Evolutionary conservation across 2,113 vertebrate species (phyloP).

Genomic region (Rhadina sibilatrix): DNA sequence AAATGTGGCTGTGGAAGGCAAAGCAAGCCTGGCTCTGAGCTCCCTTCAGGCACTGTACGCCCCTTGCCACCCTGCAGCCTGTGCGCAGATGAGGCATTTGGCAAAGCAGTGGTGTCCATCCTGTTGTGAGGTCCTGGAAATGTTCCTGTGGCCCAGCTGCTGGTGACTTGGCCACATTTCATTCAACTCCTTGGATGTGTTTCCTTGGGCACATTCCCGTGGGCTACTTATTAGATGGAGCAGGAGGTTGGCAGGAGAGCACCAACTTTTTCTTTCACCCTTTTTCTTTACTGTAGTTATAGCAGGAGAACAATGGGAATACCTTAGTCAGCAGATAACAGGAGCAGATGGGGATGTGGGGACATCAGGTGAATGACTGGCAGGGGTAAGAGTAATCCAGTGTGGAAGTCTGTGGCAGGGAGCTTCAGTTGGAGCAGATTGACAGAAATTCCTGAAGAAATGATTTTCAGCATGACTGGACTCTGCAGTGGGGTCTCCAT

Average conservation of each 20-base stretch:
- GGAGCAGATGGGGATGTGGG: neutral
- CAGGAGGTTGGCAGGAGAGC: neutral
- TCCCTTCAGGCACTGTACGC: rapidly evolving
- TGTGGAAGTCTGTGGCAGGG: neutral
- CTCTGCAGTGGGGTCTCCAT: neutral
- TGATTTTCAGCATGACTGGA: neutral
- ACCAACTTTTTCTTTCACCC: neutral
- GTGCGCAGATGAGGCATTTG: rapidly evolving
- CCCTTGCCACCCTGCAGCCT: rapidly evolving
- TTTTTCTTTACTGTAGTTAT: neutral
- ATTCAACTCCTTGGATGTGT: neutral
- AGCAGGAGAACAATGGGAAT: neutral
- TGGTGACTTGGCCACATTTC: neutral
- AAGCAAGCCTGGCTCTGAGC: neutral
- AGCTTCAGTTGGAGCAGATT: neutral
- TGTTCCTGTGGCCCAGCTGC: neutral
- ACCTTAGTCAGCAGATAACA: neutral
- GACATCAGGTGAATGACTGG: neutral
- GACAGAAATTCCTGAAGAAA: neutral
- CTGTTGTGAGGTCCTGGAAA: neutral
- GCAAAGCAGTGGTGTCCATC: neutral
- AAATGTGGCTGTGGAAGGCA: neutral
- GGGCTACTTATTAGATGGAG: neutral
- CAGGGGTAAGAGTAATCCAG: neutral
- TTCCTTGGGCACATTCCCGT: rapidly evolving